phyloP scores from a whole-genome alignment of 2,797 vertebrate species.

The Aldrovandia affinis region DNA sequence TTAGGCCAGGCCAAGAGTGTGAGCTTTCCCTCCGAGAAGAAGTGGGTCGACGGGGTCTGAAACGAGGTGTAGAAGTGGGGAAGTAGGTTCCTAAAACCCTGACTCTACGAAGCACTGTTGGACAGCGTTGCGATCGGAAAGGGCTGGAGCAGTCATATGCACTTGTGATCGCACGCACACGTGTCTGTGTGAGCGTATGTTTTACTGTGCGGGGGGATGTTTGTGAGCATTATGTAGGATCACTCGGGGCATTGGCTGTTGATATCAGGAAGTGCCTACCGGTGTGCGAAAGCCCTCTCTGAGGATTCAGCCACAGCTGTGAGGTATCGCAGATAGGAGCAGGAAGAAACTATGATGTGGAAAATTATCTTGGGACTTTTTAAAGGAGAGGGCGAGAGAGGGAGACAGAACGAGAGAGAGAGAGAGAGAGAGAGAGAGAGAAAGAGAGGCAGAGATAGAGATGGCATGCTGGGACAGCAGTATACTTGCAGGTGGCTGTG shows the following conservation, averaged over 20 bases:
- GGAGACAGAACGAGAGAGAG: no score
- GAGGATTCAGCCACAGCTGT: no score
- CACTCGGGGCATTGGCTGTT: no score
- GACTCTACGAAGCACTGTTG: neutral
- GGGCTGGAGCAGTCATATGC: neutral
- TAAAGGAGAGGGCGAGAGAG: neutral
- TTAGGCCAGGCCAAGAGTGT: constrained; percentile 46
- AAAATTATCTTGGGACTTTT: neutral
- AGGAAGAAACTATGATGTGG: neutral
- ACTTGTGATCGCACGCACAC: neutral
- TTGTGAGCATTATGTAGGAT: neutral
- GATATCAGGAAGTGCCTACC: no score
- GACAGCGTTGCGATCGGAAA: neutral
- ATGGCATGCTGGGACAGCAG: no score
- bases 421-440: no score
- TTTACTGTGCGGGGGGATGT: neutral
- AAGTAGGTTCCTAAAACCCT: neutral
- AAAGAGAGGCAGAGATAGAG: neutral
- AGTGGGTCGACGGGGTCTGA: constrained; percentile 28
- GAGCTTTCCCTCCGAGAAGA: constrained; percentile 41
- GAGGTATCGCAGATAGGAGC: no score
- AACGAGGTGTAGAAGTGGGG: neutral
- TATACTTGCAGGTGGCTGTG: no score
- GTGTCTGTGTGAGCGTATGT: neutral
- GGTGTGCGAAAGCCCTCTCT: no score